These are phyloP conservation scores for Nettapus auritus DNA, from an alignment of 2,113 vertebrate species.

Conservation along the genomic window DNA sequence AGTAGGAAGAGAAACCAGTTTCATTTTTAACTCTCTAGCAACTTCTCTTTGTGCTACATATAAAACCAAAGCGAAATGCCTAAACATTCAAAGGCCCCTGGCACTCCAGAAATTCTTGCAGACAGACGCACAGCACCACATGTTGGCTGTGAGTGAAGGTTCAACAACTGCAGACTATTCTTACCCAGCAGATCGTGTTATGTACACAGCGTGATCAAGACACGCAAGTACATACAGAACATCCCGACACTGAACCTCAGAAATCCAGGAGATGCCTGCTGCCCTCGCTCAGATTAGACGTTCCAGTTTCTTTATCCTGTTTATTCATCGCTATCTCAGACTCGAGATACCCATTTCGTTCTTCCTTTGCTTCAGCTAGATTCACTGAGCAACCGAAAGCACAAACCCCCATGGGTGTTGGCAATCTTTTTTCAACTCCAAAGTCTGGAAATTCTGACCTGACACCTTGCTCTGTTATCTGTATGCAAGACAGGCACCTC, in stretches of 20 bases:
- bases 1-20: not conserved
- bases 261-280: not conserved
- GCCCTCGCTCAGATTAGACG: not conserved
- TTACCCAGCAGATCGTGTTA: conserved; percentile 38
- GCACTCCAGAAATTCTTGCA: not conserved
- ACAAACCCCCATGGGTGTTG: not conserved
- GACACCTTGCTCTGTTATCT: not conserved
- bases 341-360: not conserved
- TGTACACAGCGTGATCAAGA: conserved; percentile 12
- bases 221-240: not conserved
- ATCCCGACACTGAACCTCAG: not conserved
- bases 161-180: conserved; percentile 59
- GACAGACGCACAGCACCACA: conserved; percentile 23
- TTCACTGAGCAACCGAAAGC: not conserved
- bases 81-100: not conserved
- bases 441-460: not conserved
- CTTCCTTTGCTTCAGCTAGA: not conserved
- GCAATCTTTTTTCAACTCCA: not conserved
- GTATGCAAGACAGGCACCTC: not conserved
- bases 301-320: not conserved
- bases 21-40: conserved; percentile 18
- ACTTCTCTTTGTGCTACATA: not conserved
- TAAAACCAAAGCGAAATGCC: not conserved
- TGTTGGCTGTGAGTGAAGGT: not conserved
- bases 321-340: not conserved